Evolutionary conservation across 2,888 invertebrate species (phyloP).

Genomic region (Apodemia duryi): DNA sequence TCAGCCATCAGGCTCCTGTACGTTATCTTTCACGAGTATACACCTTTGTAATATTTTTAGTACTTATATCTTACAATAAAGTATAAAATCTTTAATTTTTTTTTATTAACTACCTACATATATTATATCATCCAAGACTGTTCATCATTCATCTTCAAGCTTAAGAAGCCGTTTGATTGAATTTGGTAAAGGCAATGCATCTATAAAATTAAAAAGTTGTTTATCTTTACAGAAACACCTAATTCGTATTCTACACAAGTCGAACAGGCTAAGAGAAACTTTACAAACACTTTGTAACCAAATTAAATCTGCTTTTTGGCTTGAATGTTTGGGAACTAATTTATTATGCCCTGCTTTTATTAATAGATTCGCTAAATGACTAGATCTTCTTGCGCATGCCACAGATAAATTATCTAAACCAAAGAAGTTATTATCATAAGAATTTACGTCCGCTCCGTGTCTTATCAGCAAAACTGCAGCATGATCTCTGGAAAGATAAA

Average conservation of each 20-base stretch:
- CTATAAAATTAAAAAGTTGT: conserved; percentile 56
- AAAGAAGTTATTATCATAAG: conserved; percentile 75
- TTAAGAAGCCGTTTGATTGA: conserved; percentile 78
- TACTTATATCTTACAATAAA: conserved; percentile 33
- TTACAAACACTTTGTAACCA: conserved; percentile 62
- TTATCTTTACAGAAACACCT: conserved; percentile 48
- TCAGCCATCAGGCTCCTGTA: conserved; percentile 23
- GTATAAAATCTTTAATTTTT: conserved; percentile 16
- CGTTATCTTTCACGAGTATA: conserved; percentile 46
- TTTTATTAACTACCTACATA: conserved; percentile 13
- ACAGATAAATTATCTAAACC: conserved; percentile 77
- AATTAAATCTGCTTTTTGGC: conserved; percentile 44
- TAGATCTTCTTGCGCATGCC: conserved; percentile 60
- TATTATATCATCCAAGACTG: neutral
- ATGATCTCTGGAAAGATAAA: conserved; percentile 52
- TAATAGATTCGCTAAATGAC: conserved; percentile 53
- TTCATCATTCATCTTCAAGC: conserved; percentile 65
- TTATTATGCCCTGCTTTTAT: conserved; percentile 61
- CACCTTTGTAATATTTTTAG: conserved; percentile 51
- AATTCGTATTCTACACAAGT: conserved; percentile 79
- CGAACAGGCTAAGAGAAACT: conserved; percentile 73
- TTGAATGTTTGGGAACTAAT: conserved; percentile 36
- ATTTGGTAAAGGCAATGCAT: conserved; percentile 74
- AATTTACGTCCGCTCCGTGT: conserved; percentile 82
- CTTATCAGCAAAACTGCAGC: conserved; percentile 79